Evolutionary conservation across 2,888 invertebrate genomes (phyloP).

Genomic region (Patella pellucida): DNA sequence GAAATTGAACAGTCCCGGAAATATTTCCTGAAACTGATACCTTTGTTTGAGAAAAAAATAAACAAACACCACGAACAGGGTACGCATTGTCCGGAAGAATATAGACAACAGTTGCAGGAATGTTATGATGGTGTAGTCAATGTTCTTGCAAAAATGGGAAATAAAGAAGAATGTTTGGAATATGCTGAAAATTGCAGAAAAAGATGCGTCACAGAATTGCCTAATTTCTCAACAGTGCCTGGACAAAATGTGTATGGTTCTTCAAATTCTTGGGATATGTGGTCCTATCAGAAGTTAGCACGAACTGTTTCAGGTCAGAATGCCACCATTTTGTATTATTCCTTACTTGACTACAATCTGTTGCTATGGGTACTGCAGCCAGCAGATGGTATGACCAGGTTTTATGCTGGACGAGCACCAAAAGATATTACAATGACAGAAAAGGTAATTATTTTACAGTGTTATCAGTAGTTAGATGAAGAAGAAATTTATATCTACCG

Average conservation of each 20-base stretch:
- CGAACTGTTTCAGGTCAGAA: conserved; percentile 59
- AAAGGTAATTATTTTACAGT: conserved; percentile 33
- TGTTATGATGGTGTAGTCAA: conserved; percentile 65
- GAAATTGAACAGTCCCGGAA: conserved; percentile 61
- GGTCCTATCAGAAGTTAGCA: conserved; percentile 56
- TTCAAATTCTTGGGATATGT: conserved; percentile 44
- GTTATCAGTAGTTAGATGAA: too few relatives aligned
- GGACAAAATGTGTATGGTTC: conserved; percentile 38
- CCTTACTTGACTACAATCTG: conserved; percentile 52
- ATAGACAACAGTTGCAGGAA: conserved; percentile 52
- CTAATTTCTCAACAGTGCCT: conserved; percentile 44
- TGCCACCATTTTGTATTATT: conserved; percentile 63
- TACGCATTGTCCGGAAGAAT: conserved; percentile 57
- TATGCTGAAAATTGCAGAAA: conserved; percentile 61
- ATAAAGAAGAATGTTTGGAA: conserved; percentile 60
- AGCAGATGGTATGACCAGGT: conserved; percentile 55
- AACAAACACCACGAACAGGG: conserved; percentile 57
- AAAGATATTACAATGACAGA: conserved; percentile 43
- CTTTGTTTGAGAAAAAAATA: conserved; percentile 53
- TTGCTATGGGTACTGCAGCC: conserved; percentile 66
- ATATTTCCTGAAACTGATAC: conserved; percentile 52
- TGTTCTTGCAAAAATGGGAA: conserved; percentile 56
- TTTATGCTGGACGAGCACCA: conserved; percentile 47
- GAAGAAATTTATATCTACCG: too few relatives aligned
- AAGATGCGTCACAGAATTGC: conserved; percentile 48